Evolutionary conservation across 2,113 vertebrate species (phyloP).

Genomic region (Misgurnus mizolepis): DNA sequence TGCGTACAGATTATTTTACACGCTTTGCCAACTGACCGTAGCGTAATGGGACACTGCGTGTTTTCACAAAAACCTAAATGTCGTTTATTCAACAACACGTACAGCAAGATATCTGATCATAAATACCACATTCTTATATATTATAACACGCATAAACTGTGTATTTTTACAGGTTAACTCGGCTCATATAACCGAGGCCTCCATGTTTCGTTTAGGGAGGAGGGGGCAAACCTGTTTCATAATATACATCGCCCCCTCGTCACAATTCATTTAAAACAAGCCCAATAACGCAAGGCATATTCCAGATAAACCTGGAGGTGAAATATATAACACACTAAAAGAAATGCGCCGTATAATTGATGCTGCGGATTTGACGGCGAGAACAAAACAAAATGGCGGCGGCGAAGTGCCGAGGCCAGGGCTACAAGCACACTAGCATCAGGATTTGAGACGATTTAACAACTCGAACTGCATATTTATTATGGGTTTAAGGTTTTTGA

Average conservation of each 20-base stretch:
- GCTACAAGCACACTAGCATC: conserved; percentile 19
- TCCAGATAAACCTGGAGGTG: too few relatives aligned
- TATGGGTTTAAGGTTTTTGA: not conserved
- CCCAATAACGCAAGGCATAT: not conserved
- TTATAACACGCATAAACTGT: not conserved
- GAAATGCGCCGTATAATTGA: not conserved
- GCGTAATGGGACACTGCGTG: not conserved
- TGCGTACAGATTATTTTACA: conserved; percentile 31
- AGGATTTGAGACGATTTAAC: conserved; percentile 4
- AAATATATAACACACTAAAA: not conserved
- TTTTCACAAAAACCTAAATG: not conserved
- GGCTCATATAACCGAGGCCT: conserved; percentile 54
- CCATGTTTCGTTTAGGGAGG: conserved; percentile 61
- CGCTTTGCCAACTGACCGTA: not conserved
- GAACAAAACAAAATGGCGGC: conserved; percentile 83
- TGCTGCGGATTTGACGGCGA: conserved; percentile 47
- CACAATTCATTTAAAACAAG: not conserved
- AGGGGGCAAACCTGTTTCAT: conserved; percentile 66
- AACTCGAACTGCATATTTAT: not conserved
- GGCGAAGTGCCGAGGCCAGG: conserved; percentile 40
- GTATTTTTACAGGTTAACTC: not conserved
- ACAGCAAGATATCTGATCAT: not conserved
- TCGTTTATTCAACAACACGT: not conserved
- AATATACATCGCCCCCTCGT: conserved; percentile 50
- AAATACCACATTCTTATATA: not conserved